Percentiles rank a stretch among this genome's conserved stretches.
These are phyloP conservation scores for Sciurus carolinensis DNA, from an alignment of 2,797 vertebrate genomes.

Conservation along the genomic window DNA sequence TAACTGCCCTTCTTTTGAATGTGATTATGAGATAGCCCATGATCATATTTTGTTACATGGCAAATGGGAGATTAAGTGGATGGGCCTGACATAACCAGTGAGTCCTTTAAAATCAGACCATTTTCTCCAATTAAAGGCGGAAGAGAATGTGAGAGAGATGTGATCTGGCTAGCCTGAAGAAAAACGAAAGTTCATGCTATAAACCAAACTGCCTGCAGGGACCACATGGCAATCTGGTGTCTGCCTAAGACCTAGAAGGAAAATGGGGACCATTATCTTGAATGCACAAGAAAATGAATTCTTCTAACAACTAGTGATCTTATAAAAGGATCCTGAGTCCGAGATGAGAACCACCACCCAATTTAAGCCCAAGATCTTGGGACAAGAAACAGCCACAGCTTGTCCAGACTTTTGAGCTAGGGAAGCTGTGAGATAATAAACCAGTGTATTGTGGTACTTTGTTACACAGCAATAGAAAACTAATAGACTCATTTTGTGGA, in stretches of 20 bases:
- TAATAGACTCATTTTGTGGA: not conserved
- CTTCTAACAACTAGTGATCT: not conserved
- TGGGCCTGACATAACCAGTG: not conserved
- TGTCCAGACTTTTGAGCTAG: not conserved
- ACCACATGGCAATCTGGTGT: not conserved
- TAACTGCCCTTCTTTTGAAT: not conserved
- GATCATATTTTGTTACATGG: not conserved
- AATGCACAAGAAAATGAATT: constrained; percentile 8
- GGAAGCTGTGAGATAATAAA: not conserved
- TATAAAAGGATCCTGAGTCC: not conserved
- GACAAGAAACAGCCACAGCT: not conserved
- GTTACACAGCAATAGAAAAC: constrained; percentile 34
- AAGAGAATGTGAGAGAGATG: not conserved
- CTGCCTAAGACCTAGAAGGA: not conserved
- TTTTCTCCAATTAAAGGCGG: constrained; percentile 1
- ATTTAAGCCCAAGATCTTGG: not conserved
- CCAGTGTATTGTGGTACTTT: not conserved
- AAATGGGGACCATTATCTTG: not conserved
- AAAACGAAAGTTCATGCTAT: not conserved
- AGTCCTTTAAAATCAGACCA: not conserved
- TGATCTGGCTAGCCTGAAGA: not conserved
- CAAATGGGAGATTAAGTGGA: not conserved
- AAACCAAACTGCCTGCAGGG: not conserved
- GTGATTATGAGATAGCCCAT: not conserved
- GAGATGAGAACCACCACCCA: not conserved